Evolutionary conservation across 2,113 vertebrate genomes (phyloP).

Genomic region (Leucopternis melanops): DNA sequence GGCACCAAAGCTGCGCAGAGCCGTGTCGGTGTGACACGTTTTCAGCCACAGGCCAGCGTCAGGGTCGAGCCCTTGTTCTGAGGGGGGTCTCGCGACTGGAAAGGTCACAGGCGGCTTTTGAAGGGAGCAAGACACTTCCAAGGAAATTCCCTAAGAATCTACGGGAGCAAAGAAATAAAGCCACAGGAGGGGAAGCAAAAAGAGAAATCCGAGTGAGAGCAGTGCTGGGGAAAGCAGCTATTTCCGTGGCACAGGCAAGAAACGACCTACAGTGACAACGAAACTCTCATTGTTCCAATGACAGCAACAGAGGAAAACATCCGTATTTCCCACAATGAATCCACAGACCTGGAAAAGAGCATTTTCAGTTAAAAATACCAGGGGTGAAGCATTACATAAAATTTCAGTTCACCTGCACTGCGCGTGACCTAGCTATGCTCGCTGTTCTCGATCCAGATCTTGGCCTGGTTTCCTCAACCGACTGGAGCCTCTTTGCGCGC

Average conservation of each 20-base stretch:
- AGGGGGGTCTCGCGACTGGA: accelerated
- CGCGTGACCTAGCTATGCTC: neutral
- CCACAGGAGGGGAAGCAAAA: neutral
- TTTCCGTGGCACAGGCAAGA: neutral
- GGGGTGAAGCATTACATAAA: accelerated
- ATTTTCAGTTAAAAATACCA: neutral
- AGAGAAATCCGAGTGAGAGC: accelerated
- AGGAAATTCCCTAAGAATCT: neutral
- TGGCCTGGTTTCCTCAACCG: neutral
- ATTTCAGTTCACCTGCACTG: neutral
- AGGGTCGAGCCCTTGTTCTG: neutral
- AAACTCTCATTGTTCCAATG: neutral
- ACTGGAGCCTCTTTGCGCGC: neutral
- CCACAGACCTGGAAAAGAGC: neutral
- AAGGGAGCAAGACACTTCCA: neutral
- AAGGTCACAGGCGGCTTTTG: neutral
- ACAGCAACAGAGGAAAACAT: neutral
- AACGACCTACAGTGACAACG: neutral
- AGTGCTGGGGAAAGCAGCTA: neutral
- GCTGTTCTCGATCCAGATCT: neutral
- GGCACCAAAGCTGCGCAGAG: neutral
- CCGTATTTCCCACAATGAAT: neutral
- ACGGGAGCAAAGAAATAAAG: neutral
- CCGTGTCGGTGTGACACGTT: accelerated
- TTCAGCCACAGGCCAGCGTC: neutral